Evolutionary conservation across 2,888 invertebrate genomes (phyloP).

Genomic region (Spisula subtruncata): DNA sequence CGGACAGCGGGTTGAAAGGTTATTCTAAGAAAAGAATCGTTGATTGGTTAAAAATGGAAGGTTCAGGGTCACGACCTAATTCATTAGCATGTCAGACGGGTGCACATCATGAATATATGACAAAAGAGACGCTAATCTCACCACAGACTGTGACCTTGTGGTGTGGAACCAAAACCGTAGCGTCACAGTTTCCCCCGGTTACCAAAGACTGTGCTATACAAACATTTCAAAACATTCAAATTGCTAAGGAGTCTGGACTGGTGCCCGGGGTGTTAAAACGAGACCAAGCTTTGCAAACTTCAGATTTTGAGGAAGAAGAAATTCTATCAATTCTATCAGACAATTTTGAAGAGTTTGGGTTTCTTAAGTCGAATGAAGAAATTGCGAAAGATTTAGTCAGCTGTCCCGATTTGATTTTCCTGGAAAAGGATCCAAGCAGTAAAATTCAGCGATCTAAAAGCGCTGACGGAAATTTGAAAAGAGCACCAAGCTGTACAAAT

Average conservation of each 20-base stretch:
- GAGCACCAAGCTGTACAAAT: conserved; percentile 36
- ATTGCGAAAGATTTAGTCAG: conserved; percentile 65
- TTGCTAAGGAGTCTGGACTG: conserved; percentile 34
- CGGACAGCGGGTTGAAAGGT: conserved; percentile 63
- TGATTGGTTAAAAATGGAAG: conserved; percentile 76
- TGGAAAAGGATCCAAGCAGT: conserved; percentile 46
- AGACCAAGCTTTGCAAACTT: conserved; percentile 69
- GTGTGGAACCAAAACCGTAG: conserved; percentile 84
- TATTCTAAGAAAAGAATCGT: conserved; percentile 75
- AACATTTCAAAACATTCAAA: conserved; percentile 69
- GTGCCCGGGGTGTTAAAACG: conserved; percentile 43
- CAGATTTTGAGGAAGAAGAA: conserved; percentile 71
- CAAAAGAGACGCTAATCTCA: conserved; percentile 78
- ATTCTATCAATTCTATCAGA: conserved; percentile 74
- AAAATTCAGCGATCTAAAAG: conserved; percentile 75
- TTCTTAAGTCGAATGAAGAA: conserved; percentile 68
- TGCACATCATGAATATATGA: conserved; percentile 59
- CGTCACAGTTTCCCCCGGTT: conserved; percentile 84
- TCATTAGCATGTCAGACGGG: conserved; percentile 74
- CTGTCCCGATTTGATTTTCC: conserved; percentile 56
- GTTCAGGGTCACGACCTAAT: conserved; percentile 65
- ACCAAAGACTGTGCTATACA: conserved; percentile 83
- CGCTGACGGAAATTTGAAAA: conserved; percentile 64
- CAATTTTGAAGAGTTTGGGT: conserved; percentile 71
- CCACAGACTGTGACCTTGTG: conserved; percentile 83